Evolutionary conservation across 1,140 invertebrate species (phyloP).

Genomic region (Gryon sp.): DNA sequence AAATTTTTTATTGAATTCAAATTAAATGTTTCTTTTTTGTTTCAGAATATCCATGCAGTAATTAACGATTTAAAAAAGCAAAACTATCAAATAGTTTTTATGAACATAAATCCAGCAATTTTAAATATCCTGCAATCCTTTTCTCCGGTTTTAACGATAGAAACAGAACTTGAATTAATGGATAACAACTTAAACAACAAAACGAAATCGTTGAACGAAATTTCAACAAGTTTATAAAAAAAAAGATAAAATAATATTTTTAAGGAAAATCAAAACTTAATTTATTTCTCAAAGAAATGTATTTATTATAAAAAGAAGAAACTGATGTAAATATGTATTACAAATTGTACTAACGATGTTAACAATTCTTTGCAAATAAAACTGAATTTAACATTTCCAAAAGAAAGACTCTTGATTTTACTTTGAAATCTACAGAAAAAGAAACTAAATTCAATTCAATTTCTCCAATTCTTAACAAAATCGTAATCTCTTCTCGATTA

Average conservation of each 20-base stretch:
- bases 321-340: too few relatives aligned
- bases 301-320: too few relatives aligned
- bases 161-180: constrained; percentile 29
- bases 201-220: constrained; percentile 8
- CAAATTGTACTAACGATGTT: too few relatives aligned
- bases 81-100: constrained; percentile 59
- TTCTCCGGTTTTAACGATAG: constrained; percentile 44
- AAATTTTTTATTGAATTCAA: constrained; percentile 13
- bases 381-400: too few relatives aligned
- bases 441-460: too few relatives aligned
- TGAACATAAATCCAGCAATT: constrained; percentile 58
- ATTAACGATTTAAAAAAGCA: constrained; percentile 64
- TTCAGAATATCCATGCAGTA: constrained; percentile 65
- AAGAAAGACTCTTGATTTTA: too few relatives aligned
- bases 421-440: too few relatives aligned
- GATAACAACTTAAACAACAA: constrained; percentile 1
- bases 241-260: constrained; percentile 5
- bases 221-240: constrained; percentile 21
- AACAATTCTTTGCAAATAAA: too few relatives aligned
- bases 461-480: too few relatives aligned
- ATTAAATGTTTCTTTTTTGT: constrained; percentile 23
- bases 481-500: too few relatives aligned
- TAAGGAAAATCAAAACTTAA: neutral
- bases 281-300: too few relatives aligned
- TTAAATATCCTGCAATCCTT: constrained; percentile 63